phyloP scores from a whole-genome alignment of 2,797 vertebrate species.

The Erithacus rubecula region DNA sequence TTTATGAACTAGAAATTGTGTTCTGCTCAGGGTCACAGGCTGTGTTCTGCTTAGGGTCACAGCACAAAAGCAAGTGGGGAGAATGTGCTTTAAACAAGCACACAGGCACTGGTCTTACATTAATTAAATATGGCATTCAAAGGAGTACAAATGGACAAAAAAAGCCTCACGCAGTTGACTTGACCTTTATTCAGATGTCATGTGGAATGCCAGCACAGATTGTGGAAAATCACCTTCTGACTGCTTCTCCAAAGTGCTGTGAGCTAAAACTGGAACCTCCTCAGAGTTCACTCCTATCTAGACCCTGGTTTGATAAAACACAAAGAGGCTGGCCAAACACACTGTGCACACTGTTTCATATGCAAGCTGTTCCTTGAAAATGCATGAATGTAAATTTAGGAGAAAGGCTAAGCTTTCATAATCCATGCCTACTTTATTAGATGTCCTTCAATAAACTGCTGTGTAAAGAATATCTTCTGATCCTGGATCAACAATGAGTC shows the following conservation, averaged over 20 bases:
- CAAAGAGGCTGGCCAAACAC: neutral
- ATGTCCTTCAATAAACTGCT: neutral
- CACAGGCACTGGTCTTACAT: neutral
- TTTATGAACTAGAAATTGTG: neutral
- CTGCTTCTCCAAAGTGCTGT: neutral
- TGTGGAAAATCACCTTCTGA: conserved; percentile 15
- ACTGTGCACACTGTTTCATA: neutral
- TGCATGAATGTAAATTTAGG: neutral
- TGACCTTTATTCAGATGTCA: conserved; percentile 56
- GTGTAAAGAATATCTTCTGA: neutral
- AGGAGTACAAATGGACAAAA: neutral
- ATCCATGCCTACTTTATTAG: neutral
- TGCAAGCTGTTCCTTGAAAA: neutral
- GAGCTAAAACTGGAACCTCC: conserved; percentile 1
- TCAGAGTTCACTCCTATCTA: neutral
- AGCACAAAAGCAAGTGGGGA: neutral
- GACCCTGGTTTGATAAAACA: neutral
- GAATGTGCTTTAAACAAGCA: neutral
- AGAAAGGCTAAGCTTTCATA: neutral
- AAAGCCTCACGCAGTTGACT: neutral
- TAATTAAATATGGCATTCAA: conserved; percentile 35
- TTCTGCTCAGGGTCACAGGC: neutral
- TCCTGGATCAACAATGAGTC: neutral
- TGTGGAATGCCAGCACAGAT: neutral
- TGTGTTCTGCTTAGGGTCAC: neutral